phyloP scores from a whole-genome alignment of 2,888 invertebrate genomes.

The Chouioia cunea region DNA sequence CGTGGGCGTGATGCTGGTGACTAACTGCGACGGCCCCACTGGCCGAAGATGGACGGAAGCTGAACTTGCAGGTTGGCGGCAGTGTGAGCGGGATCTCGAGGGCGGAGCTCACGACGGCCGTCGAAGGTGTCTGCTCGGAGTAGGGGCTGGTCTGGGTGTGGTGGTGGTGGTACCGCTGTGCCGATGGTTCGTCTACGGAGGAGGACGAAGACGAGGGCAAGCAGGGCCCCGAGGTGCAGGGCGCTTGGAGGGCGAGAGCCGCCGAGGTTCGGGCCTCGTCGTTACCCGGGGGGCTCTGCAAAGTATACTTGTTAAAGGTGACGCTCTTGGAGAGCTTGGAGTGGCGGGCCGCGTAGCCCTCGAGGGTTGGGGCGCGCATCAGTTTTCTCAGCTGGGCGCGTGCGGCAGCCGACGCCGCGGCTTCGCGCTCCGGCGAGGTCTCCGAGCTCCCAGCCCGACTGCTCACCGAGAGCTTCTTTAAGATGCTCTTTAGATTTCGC shows the following conservation, averaged over 20 bases:
- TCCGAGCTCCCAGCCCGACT: slow-evolving; percentile 70
- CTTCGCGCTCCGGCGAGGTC: slow-evolving; percentile 59
- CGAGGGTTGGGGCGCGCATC: slow-evolving; percentile 85
- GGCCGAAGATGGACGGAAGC: slow-evolving; percentile 24
- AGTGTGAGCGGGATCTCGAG: slow-evolving; percentile 50
- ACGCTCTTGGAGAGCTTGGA: slow-evolving; percentile 91
- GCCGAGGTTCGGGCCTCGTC: slow-evolving; percentile 51
- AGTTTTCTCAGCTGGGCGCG: slow-evolving; percentile 76
- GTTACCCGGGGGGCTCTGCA: slow-evolving; percentile 81
- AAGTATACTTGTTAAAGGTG: slow-evolving; percentile 86
- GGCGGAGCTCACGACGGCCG: background rate
- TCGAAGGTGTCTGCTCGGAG: background rate
- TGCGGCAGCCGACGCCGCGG: slow-evolving; percentile 64
- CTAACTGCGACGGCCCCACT: slow-evolving; percentile 13
- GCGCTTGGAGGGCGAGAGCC: background rate
- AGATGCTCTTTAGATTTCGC: slow-evolving; percentile 84
- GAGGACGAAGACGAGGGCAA: background rate
- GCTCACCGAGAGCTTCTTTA: slow-evolving; percentile 85
- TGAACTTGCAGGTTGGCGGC: slow-evolving; percentile 64
- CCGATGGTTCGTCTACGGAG: background rate
- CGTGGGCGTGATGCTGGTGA: background rate
- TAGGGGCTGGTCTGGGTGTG: background rate
- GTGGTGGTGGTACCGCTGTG: background rate
- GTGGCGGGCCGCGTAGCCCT: slow-evolving; percentile 90
- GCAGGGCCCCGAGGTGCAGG: background rate